These are phyloP conservation scores for Tipula lateralis DNA, from an alignment of 2,888 invertebrate genomes.

Conservation along the genomic window DNA sequence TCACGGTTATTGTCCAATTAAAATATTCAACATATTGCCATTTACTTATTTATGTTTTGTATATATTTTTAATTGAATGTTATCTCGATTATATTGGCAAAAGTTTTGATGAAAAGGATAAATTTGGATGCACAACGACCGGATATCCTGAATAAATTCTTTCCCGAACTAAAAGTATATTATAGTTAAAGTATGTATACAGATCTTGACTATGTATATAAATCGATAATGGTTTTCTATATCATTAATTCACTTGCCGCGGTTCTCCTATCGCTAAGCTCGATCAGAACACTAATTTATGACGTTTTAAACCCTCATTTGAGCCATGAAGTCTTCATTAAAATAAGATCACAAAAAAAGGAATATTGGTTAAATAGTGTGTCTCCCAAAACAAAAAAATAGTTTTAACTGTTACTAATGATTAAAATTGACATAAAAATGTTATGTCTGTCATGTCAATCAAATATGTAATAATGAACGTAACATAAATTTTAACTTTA, in stretches of 20 bases:
- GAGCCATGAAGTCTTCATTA: no score
- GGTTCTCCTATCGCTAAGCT: background rate
- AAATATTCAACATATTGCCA: background rate
- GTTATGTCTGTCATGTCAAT: slow-evolving; percentile 24
- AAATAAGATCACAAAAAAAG: background rate
- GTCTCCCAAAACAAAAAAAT: background rate
- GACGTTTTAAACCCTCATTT: background rate
- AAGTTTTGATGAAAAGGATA: background rate
- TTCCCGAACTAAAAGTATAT: background rate
- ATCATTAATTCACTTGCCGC: background rate
- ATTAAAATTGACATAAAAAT: slow-evolving; percentile 24
- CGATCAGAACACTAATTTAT: background rate
- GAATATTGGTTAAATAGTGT: background rate
- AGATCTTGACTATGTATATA: no score
- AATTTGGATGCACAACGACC: background rate
- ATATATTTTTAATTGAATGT: background rate
- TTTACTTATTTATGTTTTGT: no score
- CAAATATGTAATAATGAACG: background rate
- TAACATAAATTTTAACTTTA: background rate
- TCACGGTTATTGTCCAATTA: slow-evolving; percentile 19
- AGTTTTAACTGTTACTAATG: background rate
- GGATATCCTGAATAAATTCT: background rate
- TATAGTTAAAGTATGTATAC: background rate
- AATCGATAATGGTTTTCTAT: no score
- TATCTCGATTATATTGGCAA: background rate